Conservation (phyloP, 2,797 vertebrate species). For the Xyrichtys novacula region DNA sequence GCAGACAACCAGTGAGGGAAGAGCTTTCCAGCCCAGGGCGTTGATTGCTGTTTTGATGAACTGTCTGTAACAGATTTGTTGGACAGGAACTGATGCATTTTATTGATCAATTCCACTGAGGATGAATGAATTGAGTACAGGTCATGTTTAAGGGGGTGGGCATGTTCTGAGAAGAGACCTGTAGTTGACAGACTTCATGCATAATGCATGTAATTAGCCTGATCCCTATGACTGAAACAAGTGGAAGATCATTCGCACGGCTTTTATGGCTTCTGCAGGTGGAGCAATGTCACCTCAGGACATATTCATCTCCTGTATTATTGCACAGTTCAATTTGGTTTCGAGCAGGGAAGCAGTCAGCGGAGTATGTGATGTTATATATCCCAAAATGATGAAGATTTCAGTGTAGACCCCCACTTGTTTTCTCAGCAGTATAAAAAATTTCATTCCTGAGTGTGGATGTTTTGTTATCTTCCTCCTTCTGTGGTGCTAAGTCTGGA, state of each 20-base stretch:
- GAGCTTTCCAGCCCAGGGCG: constrained; percentile 45
- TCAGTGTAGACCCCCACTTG: background rate
- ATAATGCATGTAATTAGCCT: constrained; percentile 64
- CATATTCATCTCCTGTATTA: constrained; percentile 13
- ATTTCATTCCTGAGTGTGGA: constrained; percentile 7
- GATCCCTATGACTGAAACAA: constrained; percentile 42
- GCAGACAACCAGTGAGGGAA: constrained; percentile 37
- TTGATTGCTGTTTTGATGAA: constrained; percentile 60
- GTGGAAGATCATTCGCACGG: constrained; percentile 32
- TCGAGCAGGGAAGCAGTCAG: background rate
- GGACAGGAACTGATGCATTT: constrained; percentile 30
- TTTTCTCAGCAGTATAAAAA: constrained; percentile 15
- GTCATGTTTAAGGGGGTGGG: constrained; percentile 29
- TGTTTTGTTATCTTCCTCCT: constrained; percentile 32
- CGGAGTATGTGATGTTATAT: background rate
- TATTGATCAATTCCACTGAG: constrained; percentile 41
- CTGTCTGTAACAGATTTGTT: constrained; percentile 51
- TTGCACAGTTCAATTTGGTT: constrained; percentile 10
- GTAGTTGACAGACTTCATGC: constrained; percentile 60
- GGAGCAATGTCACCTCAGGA: constrained; percentile 18
- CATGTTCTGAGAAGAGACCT: constrained; percentile 29
- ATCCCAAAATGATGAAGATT: constrained; percentile 12
- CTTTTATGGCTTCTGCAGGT: constrained; percentile 33
- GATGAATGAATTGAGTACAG: constrained; percentile 34
- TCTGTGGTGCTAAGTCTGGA: constrained; percentile 30